Conservation (phyloP, 2,797 vertebrate genomes). For the Euthynnus affinis region DNA sequence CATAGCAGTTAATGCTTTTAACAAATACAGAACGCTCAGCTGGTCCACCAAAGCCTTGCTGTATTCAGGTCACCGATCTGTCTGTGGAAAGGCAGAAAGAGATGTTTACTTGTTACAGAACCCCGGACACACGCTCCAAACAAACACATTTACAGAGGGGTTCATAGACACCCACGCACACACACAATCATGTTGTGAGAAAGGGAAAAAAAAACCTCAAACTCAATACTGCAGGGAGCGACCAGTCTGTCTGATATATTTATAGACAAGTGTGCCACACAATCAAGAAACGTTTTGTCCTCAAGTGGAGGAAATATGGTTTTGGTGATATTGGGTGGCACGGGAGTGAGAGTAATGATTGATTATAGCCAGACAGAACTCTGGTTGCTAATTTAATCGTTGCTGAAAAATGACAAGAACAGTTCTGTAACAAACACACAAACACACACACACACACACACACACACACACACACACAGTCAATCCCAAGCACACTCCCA, state of each 20-base stretch:
- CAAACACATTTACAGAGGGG: constrained; percentile 26
- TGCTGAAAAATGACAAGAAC: constrained; percentile 81
- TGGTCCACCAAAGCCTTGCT: constrained; percentile 20
- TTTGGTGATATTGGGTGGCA: constrained; percentile 82
- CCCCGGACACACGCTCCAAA: constrained; percentile 29
- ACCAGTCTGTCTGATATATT: constrained; percentile 83
- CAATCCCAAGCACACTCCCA: constrained; percentile 55
- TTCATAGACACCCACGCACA: constrained; percentile 37
- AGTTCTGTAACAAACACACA: constrained; percentile 60
- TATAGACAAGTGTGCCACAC: constrained; percentile 84
- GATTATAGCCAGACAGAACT: constrained; percentile 86
- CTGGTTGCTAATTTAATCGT: constrained; percentile 86
- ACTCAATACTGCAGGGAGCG: constrained; percentile 78
- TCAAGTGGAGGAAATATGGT: constrained; percentile 83
- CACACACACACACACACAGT: constrained; percentile 38
- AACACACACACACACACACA: constrained; percentile 47
- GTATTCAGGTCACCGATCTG: constrained; percentile 58
- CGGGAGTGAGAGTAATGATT: constrained; percentile 85
- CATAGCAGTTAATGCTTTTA: neutral
- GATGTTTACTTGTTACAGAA: constrained; percentile 70
- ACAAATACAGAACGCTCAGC: neutral
- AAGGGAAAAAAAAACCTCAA: constrained; percentile 63
- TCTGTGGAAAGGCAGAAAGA: constrained; percentile 66
- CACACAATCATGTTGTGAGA: constrained; percentile 44
- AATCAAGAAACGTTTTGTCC: constrained; percentile 86